phyloP scores from a whole-genome alignment of 2,113 vertebrate genomes.

The Rousettus leschenaultii region DNA sequence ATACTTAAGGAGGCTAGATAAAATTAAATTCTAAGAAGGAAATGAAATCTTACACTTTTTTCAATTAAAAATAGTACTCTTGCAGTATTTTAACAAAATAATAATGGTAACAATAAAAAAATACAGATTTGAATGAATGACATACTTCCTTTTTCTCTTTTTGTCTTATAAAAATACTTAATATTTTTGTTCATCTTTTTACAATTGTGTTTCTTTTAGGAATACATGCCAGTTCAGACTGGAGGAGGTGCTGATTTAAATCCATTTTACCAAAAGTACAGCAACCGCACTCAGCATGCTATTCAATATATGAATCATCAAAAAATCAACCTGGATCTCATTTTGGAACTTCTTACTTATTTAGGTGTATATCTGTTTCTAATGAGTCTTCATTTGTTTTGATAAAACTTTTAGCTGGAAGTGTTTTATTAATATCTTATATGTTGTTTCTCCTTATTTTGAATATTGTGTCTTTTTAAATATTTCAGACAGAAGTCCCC shows the following conservation, averaged over 20 bases:
- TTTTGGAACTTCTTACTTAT: slow-evolving; percentile 90
- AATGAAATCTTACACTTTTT: background rate
- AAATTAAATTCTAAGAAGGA: background rate
- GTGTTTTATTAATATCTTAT: background rate
- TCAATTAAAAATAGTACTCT: background rate
- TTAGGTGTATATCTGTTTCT: slow-evolving; percentile 84
- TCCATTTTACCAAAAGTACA: slow-evolving; percentile 89
- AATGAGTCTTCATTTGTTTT: background rate
- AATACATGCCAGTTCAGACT: slow-evolving; percentile 84
- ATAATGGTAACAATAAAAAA: background rate
- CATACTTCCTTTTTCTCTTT: background rate
- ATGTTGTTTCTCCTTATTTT: background rate
- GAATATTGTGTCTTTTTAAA: slow-evolving; percentile 35
- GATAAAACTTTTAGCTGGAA: background rate
- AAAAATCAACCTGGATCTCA: slow-evolving; percentile 97
- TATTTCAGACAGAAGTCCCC: slow-evolving; percentile 89
- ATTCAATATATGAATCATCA: slow-evolving; percentile 95
- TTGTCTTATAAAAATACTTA: slow-evolving; percentile 24
- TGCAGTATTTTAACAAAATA: slow-evolving; percentile 1
- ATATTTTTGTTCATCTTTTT: background rate
- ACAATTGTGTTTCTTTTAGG: slow-evolving; percentile 81
- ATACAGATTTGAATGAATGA: background rate
- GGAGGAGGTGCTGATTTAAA: slow-evolving; percentile 81
- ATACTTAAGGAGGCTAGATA: background rate
- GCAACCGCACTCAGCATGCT: slow-evolving; percentile 90